A percentile compares a stretch with the other conserved stretches of the same genome.
phyloP scores from a whole-genome alignment of 2,113 vertebrate species.

The Apodemus sylvaticus region DNA sequence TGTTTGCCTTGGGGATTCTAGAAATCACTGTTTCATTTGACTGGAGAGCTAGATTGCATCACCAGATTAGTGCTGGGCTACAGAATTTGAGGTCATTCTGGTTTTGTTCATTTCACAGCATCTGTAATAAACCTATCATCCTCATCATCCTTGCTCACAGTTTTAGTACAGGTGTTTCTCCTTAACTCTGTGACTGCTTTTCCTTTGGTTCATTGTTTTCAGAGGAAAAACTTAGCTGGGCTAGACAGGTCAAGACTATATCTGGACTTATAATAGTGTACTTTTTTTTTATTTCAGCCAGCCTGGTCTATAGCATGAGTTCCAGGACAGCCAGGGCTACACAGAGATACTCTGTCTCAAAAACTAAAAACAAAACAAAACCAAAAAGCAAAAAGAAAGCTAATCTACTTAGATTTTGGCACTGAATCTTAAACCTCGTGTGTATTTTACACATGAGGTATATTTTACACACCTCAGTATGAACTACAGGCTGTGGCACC shows the following conservation, averaged over 20 bases:
- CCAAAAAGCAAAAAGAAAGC: background rate
- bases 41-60: background rate
- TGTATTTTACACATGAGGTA: background rate
- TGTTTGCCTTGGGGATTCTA: background rate
- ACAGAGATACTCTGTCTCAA: background rate
- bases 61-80: constrained; percentile 9
- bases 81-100: background rate
- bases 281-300: background rate
- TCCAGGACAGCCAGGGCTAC: background rate
- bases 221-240: background rate
- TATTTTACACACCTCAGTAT: background rate
- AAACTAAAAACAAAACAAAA: background rate
- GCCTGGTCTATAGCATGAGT: too few species aligned
- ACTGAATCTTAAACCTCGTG: background rate
- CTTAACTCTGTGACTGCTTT: background rate
- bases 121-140: constrained; percentile 4
- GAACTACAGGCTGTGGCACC: accelerated
- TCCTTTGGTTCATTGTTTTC: constrained; percentile 31
- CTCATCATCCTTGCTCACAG: background rate
- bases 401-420: background rate
- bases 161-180: constrained; percentile 36
- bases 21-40: background rate
- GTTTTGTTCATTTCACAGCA: constrained; percentile 2
- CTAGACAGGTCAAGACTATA: background rate
- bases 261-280: background rate